Evolutionary conservation across 2,797 vertebrate species (phyloP).

Genomic region (Dipus sagitta): DNA sequence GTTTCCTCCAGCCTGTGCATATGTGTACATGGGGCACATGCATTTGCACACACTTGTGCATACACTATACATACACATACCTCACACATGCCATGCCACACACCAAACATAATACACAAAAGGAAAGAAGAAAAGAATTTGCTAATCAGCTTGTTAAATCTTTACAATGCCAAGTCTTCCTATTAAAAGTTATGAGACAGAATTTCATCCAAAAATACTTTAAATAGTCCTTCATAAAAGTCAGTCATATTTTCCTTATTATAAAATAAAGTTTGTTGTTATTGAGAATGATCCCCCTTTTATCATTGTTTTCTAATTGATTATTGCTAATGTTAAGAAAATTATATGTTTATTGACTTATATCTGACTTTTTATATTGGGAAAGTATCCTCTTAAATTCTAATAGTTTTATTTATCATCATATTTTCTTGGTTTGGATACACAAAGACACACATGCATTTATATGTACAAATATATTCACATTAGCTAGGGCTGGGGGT

Average conservation of each 20-base stretch:
- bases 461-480: not conserved
- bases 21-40: no score
- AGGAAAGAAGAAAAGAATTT: no score
- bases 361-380: not conserved
- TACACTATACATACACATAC: no score
- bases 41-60: no score
- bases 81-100: no score
- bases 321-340: constrained; percentile 6
- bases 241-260: constrained; percentile 20
- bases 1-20: no score
- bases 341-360: not conserved
- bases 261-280: not conserved
- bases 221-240: not conserved
- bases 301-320: constrained; percentile 1
- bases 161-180: no score
- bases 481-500: not conserved
- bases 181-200: no score
- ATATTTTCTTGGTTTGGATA: not conserved
- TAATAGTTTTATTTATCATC: not conserved
- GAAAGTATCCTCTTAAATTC: constrained; percentile 26
- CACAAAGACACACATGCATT: not conserved
- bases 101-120: no score
- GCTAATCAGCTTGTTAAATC: no score
- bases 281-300: not conserved
- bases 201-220: constrained; percentile 3